A percentile compares a stretch with the other conserved stretches of the same genome.
These are phyloP conservation scores for Forbesichthys papilliferus DNA, from an alignment of 2,113 vertebrate species.

Conservation along the genomic window DNA sequence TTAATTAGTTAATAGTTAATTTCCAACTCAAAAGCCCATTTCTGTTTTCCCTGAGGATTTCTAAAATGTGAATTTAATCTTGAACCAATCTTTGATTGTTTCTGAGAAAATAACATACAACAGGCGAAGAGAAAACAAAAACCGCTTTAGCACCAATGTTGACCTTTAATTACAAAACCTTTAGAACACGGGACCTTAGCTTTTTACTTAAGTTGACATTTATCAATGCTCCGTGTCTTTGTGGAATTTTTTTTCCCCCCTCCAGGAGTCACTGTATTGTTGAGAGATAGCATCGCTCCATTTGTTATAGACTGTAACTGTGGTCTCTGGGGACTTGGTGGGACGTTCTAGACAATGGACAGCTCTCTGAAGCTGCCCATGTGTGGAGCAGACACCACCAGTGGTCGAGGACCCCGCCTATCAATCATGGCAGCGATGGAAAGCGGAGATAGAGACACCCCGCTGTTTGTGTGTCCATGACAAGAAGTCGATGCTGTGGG, in stretches of 20 bases:
- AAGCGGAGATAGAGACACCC: conserved; percentile 72
- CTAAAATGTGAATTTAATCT: conserved; percentile 36
- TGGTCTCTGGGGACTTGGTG: conserved; percentile 36
- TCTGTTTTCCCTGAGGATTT: background rate
- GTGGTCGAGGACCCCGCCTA: conserved; percentile 62
- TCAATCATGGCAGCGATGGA: conserved; percentile 72
- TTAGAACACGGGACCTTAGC: conserved; percentile 56
- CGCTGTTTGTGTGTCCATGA: conserved; percentile 73
- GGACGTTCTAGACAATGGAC: conserved; percentile 55
- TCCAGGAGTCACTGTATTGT: conserved; percentile 57
- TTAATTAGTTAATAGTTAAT: conserved; percentile 15
- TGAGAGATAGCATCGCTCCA: conserved; percentile 71
- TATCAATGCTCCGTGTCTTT: conserved; percentile 73
- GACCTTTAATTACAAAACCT: conserved; percentile 81
- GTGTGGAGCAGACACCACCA: conserved; percentile 58
- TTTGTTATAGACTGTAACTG: conserved; percentile 70
- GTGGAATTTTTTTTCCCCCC: conserved; percentile 72
- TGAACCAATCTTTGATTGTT: conserved; percentile 38
- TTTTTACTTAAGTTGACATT: conserved; percentile 76
- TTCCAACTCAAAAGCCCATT: conserved; percentile 17
- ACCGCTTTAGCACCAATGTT: conserved; percentile 65
- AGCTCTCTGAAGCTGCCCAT: conserved; percentile 47
- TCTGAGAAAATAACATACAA: conserved; percentile 40
- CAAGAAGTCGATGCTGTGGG: conserved; percentile 77
- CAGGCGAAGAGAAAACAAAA: conserved; percentile 27